Base-by-base conservation (phyloP, 2,888 invertebrate species). In the Rhingia rostrata region DNA sequence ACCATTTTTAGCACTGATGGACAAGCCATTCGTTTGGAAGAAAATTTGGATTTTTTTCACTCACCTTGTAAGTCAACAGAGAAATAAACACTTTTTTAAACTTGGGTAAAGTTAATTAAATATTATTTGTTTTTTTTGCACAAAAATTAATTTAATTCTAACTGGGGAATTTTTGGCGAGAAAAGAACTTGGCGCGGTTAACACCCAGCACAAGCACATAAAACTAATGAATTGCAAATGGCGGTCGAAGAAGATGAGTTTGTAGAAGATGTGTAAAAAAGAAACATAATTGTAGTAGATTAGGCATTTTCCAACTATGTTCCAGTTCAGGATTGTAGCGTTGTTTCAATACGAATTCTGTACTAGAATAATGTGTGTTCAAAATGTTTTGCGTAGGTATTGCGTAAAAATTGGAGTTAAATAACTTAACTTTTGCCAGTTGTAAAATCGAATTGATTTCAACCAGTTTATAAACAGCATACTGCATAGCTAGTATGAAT, bases 221-320 rank as follows among this genome's bases (percentile, higher is more conserved):
- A 83, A 84, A 84, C 84, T 84, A 45, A 54, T 75, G 43, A 75
- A 84, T 80, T 84, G 84, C 84, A 84, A 84, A 84, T 84, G 84
- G 84, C 84, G 80, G 84, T 43, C 45, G 30, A 33, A 12, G 51
- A 45, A 12, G 41, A 64, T 72, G 60, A 66, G 70, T 33, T 70
- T 41, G 70, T 58, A 70, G 49, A 70, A 69, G n/a, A 32, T 54
- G 49, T 22, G 43, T n/a, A n/a, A 6, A 35, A 49, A 49, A 39
- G 14, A 30, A 51, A 12, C 4, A n/a, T 14, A 47, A 63, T 66
- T 75, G 80, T 80, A 84, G 45, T 70, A 84, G 80, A 70, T 75
- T 66, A 14, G 37, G 22, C 4, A 30, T 33, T 56, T 32, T 60
- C 1, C 7, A 33, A 58, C 58, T 10, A 12, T 12, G 33, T 56